Evolutionary conservation across 2,888 invertebrate species (phyloP).

Genomic region (Epirrita christyi): DNA sequence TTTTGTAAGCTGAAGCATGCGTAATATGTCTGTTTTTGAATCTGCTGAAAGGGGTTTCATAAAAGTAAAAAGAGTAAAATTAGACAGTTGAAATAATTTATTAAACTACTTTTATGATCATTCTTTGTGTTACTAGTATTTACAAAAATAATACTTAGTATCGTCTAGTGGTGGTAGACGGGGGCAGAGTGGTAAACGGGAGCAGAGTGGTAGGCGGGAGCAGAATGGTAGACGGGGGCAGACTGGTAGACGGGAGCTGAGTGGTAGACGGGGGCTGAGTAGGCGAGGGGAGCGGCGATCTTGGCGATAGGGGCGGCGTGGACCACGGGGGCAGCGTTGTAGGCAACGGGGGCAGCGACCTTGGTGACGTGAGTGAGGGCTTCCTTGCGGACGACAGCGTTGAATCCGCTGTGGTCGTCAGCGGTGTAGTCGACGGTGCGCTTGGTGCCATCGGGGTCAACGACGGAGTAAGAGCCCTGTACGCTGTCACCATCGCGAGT

Average conservation of each 20-base stretch:
- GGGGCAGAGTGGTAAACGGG: constrained; percentile 44
- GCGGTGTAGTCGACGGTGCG: constrained; percentile 81
- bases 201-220: constrained; percentile 63
- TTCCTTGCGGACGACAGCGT: constrained; percentile 78
- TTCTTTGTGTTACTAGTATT: constrained; percentile 52
- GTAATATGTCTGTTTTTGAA: no score
- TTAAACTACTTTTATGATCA: no score
- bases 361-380: constrained; percentile 60
- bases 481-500: constrained; percentile 81
- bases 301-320: constrained; percentile 53
- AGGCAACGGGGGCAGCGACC: constrained; percentile 50
- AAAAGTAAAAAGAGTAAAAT: no score
- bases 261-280: constrained; percentile 55
- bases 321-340: constrained; percentile 41
- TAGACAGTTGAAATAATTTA: no score
- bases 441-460: constrained; percentile 80
- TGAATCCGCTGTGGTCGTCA: constrained; percentile 77
- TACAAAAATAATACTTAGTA: no score
- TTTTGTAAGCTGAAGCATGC: no score
- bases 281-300: constrained; percentile 51
- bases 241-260: constrained; percentile 68
- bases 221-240: constrained; percentile 55
- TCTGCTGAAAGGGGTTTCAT: no score
- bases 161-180: constrained; percentile 63
- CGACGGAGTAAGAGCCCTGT: constrained; percentile 78